phyloP scores from a whole-genome alignment of 35 echinoderm and acorn worm species.

The Apostichopus parvimensis region DNA sequence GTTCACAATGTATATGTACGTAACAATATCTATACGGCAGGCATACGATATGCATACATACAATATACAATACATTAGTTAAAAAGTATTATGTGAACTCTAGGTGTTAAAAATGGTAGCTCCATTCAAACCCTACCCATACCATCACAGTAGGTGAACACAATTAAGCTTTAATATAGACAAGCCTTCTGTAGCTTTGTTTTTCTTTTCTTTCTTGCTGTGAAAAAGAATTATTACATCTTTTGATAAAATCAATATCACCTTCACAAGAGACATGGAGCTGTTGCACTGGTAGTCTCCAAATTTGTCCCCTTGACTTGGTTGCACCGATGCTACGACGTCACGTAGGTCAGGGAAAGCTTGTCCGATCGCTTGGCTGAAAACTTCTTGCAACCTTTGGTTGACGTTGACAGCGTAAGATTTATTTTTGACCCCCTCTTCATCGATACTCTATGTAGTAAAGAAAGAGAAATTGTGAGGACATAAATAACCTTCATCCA shows the following conservation, averaged over 20 bases:
- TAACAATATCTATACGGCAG: no score
- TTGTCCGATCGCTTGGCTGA: slow-evolving; percentile 63
- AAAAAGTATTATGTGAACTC: no score
- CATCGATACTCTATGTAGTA: slow-evolving; percentile 73
- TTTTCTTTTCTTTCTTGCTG: no score
- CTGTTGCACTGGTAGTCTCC: slow-evolving; percentile 99
- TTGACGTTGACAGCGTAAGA: slow-evolving; percentile 52
- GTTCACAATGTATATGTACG: no score
- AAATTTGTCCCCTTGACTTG: slow-evolving; percentile 79
- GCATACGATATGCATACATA: no score
- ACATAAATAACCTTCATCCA: background rate
- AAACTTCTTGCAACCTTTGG: slow-evolving; percentile 65
- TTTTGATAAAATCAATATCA: background rate
- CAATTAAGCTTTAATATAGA: no score
- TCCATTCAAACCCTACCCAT: no score
- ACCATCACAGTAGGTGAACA: no score
- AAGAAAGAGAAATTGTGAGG: slow-evolving; percentile 26
- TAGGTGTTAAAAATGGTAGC: no score
- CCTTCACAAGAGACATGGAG: slow-evolving; percentile 71
- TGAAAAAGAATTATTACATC: no score
- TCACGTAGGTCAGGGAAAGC: slow-evolving; percentile 71
- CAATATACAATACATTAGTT: no score
- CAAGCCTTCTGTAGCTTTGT: no score
- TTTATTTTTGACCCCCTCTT: slow-evolving; percentile 51
- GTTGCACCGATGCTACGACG: slow-evolving; percentile 50